Evolutionary conservation across 2,888 invertebrate genomes (phyloP).

Genomic region (Chesias legatella): DNA sequence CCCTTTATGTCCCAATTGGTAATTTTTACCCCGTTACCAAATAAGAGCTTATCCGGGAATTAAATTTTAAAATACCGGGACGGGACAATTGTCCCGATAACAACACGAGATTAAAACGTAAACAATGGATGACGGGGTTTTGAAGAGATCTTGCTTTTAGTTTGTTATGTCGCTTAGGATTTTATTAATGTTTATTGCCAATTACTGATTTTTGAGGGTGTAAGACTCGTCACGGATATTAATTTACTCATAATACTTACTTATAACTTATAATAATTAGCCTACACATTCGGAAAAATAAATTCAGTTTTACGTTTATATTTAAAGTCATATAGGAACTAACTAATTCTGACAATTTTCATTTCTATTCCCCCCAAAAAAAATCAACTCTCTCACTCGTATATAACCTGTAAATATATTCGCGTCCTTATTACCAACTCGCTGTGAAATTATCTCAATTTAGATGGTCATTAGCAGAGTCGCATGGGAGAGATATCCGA

Average conservation of each 20-base stretch:
- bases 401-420: constrained; percentile 30
- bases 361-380: too few species aligned
- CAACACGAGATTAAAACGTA: constrained; percentile 12
- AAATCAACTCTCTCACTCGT: constrained; percentile 13
- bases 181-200: too few species aligned
- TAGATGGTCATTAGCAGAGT: constrained; percentile 79
- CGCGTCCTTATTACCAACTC: constrained; percentile 57
- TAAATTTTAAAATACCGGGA: constrained; percentile 37
- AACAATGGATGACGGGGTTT: constrained; percentile 6
- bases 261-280: too few species aligned
- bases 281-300: too few species aligned
- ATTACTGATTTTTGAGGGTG: too few species aligned
- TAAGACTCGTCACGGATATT: too few species aligned
- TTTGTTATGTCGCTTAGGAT: not conserved
- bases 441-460: constrained; percentile 79
- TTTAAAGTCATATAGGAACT: too few species aligned
- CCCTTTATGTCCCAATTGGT: constrained; percentile 10
- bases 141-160: constrained; percentile 1
- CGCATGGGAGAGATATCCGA: constrained; percentile 77
- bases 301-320: too few species aligned
- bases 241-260: too few species aligned
- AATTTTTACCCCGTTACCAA: constrained; percentile 28
- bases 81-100: constrained; percentile 16
- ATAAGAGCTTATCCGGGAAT: constrained; percentile 35
- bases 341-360: too few species aligned